Conservation (phyloP, 2,113 vertebrate genomes). For the Amblyornis subalaris region DNA sequence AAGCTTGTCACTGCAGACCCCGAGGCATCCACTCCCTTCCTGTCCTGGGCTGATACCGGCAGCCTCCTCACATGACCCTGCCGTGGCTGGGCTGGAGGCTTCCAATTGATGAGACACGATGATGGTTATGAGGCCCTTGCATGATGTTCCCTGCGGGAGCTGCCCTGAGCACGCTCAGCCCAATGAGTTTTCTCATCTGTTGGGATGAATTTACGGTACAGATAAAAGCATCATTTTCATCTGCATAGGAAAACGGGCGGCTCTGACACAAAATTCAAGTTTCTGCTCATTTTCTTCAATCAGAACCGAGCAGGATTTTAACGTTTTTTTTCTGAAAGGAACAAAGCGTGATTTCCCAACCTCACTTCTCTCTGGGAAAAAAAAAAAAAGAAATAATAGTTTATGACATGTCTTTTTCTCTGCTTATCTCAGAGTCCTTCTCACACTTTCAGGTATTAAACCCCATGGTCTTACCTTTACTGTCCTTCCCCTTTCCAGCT, state of each 20-base stretch:
- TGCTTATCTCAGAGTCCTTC: not conserved
- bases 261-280: not conserved
- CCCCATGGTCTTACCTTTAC: not conserved
- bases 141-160: not conserved
- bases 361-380: not conserved
- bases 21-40: not conserved
- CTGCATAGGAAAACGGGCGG: not conserved
- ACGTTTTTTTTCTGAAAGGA: not conserved
- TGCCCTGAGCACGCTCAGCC: not conserved
- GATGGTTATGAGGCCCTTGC: not conserved
- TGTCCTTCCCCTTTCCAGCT: not conserved
- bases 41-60: not conserved
- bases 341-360: not conserved
- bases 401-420: not conserved
- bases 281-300: not conserved
- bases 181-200: not conserved
- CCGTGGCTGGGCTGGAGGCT: not conserved
- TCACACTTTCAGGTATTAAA: not conserved
- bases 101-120: not conserved
- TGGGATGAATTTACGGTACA: not conserved
- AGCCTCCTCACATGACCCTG: not conserved
- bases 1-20: not conserved
- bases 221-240: not conserved
- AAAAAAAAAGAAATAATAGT: not conserved
- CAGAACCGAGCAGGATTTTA: accelerated